A percentile compares a stretch with the other conserved stretches of the same genome.
Evolutionary conservation across 1,140 invertebrate species (phyloP).

Genomic region (Portunus trituberculatus): DNA sequence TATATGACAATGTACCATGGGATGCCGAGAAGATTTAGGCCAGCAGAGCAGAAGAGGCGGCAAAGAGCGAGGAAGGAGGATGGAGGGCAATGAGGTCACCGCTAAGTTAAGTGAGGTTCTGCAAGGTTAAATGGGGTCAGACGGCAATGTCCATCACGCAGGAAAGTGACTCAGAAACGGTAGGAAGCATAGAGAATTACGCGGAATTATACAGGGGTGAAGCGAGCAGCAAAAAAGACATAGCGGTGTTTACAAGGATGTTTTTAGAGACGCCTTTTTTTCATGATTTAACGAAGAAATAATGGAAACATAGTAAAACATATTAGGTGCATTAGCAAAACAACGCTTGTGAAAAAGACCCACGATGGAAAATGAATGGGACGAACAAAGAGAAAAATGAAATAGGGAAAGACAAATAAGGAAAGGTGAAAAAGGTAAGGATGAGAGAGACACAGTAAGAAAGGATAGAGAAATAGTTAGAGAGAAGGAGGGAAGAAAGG

Average conservation of each 20-base stretch:
- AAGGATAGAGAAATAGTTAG: background rate
- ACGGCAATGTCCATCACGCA: background rate
- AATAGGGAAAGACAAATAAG: background rate
- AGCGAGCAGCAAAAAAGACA: no score
- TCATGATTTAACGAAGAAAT: no score
- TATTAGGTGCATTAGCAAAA: no score
- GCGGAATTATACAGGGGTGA: no score
- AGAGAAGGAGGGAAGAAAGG: background rate
- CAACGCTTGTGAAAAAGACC: no score
- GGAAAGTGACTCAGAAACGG: background rate
- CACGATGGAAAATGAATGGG: background rate
- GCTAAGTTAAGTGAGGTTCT: background rate
- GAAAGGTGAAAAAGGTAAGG: background rate
- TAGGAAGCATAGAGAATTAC: background rate
- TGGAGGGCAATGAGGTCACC: conserved; percentile 3
- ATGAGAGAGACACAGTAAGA: background rate
- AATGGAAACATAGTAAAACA: no score
- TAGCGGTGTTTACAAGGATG: no score
- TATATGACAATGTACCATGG: background rate
- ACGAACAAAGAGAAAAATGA: background rate
- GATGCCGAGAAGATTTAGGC: no score
- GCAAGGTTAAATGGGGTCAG: background rate
- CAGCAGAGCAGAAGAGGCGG: background rate
- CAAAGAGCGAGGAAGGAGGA: background rate
- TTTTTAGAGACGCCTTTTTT: no score